Evolutionary conservation across 1,140 invertebrate genomes (phyloP).

Genomic region (Conus ventricosus): DNA sequence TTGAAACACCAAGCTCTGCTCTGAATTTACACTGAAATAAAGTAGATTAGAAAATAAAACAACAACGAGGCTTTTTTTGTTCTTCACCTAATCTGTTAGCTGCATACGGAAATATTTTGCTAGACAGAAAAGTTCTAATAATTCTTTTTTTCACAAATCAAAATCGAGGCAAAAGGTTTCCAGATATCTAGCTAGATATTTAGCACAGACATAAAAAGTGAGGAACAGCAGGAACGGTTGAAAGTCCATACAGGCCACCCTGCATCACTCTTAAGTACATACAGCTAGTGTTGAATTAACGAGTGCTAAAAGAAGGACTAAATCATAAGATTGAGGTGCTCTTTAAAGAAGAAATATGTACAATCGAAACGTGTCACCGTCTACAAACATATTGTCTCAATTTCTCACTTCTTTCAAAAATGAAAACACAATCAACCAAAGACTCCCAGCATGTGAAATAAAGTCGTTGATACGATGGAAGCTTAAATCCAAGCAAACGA

Average conservation of each 20-base stretch:
- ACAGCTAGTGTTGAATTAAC: constrained; percentile 7
- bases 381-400: background rate
- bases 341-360: background rate
- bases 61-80: no score
- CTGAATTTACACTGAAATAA: no score
- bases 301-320: background rate
- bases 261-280: background rate
- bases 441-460: background rate
- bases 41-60: no score
- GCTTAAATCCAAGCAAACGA: background rate
- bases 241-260: background rate
- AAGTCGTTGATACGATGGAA: background rate
- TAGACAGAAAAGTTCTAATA: no score
- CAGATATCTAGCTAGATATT: no score
- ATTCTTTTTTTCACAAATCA: no score
- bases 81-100: no score
- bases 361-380: background rate
- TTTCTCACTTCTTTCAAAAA: background rate
- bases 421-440: background rate
- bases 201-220: no score
- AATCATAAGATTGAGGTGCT: constrained; percentile 1
- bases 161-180: no score
- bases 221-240: no score
- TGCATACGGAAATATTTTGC: no score
- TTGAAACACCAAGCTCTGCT: no score